Evolutionary conservation across 2,797 vertebrate species (phyloP).

Genomic region (Sebastes umbrosus): DNA sequence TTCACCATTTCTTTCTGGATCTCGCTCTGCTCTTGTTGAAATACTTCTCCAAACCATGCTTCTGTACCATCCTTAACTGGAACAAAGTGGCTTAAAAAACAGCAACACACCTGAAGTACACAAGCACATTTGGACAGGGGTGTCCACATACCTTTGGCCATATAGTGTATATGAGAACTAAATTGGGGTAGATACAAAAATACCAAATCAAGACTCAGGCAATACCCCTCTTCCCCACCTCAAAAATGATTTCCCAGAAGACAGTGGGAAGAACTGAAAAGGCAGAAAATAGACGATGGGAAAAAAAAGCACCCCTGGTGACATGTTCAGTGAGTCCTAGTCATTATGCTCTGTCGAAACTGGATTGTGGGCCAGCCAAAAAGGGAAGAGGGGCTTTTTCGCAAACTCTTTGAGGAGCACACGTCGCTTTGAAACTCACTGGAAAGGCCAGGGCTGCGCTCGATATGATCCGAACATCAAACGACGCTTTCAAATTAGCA

Average conservation of each 20-base stretch:
- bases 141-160: constrained; percentile 12
- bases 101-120: not conserved
- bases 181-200: constrained; percentile 48
- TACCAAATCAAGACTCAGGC: constrained; percentile 37
- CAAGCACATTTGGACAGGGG: not conserved
- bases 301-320: constrained; percentile 38
- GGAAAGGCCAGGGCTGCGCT: constrained; percentile 54
- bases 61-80: not conserved
- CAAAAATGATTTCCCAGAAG: constrained; percentile 70
- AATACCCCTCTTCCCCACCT: constrained; percentile 34
- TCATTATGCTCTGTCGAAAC: constrained; percentile 67
- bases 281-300: constrained; percentile 53
- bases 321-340: constrained; percentile 60
- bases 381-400: constrained; percentile 48
- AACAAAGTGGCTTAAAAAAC: not conserved
- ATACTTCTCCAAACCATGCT: not conserved
- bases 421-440: constrained; percentile 61
- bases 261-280: constrained; percentile 55
- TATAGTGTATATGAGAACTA: constrained; percentile 13
- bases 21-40: not conserved
- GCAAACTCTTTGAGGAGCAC: constrained; percentile 63
- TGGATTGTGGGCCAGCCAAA: constrained; percentile 68
- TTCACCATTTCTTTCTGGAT: not conserved
- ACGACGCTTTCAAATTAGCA: constrained; percentile 72
- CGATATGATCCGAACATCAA: constrained; percentile 67